Percentiles rank a stretch among this genome's conserved stretches.
Evolutionary conservation across 2,888 invertebrate species (phyloP).

Genomic region (Chorisops tibialis): DNA sequence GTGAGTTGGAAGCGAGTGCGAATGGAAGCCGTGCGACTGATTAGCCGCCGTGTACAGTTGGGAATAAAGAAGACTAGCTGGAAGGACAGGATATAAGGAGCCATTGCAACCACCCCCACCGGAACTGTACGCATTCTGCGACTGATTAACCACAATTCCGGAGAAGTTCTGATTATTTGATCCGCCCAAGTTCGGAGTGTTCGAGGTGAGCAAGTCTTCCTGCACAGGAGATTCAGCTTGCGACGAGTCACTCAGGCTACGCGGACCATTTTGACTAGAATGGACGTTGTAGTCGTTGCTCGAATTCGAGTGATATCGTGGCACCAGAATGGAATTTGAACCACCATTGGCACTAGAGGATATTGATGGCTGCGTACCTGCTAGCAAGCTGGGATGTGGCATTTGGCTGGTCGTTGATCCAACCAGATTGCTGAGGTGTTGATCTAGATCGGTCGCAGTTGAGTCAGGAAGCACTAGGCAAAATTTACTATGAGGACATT

Average conservation of each 20-base stretch:
- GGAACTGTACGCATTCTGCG: slow-evolving; percentile 57
- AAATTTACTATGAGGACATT: slow-evolving; percentile 8
- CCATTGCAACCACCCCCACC: slow-evolving; percentile 62
- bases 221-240: slow-evolving; percentile 81
- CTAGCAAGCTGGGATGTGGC: slow-evolving; percentile 52
- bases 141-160: slow-evolving; percentile 56
- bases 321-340: slow-evolving; percentile 58
- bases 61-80: slow-evolving; percentile 77
- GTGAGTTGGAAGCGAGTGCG: slow-evolving; percentile 64
- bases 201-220: slow-evolving; percentile 68
- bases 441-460: slow-evolving; percentile 70
- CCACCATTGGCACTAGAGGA: slow-evolving; percentile 48
- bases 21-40: slow-evolving; percentile 69
- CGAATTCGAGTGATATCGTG: slow-evolving; percentile 60
- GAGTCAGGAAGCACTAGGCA: slow-evolving; percentile 72
- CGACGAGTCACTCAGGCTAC: slow-evolving; percentile 78
- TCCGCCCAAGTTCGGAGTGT: slow-evolving; percentile 60
- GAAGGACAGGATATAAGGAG: slow-evolving; percentile 72
- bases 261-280: slow-evolving; percentile 62
- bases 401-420: slow-evolving; percentile 55
- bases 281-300: slow-evolving; percentile 62
- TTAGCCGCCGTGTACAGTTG: slow-evolving; percentile 78
- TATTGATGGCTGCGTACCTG: slow-evolving; percentile 53
- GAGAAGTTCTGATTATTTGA: slow-evolving; percentile 55
- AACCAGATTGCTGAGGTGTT: slow-evolving; percentile 65